These are phyloP conservation scores for Pogonomyrmex californicus DNA, from an alignment of 1,140 invertebrate species.

Conservation along the genomic window DNA sequence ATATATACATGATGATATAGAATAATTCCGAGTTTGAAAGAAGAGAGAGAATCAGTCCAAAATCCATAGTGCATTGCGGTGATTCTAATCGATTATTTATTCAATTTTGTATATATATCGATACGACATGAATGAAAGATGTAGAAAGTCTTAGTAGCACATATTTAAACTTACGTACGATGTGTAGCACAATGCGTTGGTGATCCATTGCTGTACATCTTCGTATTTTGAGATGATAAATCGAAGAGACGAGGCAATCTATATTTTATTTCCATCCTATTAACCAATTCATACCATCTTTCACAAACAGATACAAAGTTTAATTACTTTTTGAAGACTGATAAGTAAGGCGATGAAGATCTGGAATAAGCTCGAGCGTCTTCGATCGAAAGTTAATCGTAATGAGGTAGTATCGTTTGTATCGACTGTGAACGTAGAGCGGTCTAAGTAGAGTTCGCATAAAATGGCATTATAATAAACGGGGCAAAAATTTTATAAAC, in stretches of 20 bases:
- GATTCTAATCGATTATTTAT: slow-evolving; percentile 82
- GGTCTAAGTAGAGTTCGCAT: slow-evolving; percentile 72
- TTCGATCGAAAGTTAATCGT: slow-evolving; percentile 59
- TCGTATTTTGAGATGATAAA: slow-evolving; percentile 52
- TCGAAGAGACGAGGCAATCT: slow-evolving; percentile 53
- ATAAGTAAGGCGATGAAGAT: slow-evolving; percentile 75
- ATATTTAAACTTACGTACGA: slow-evolving; percentile 60
- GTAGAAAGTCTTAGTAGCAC: slow-evolving; percentile 78
- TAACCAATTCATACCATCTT: slow-evolving; percentile 61
- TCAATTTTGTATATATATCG: slow-evolving; percentile 83
- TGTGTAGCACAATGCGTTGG: slow-evolving; percentile 26
- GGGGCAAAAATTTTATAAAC: slow-evolving; percentile 74
- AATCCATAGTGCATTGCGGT: slow-evolving; percentile 71
- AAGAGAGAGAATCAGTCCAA: slow-evolving; percentile 58
- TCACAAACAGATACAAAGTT: slow-evolving; percentile 56
- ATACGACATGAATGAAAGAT: slow-evolving; percentile 68
- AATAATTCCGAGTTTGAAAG: slow-evolving; percentile 69
- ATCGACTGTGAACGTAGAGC: slow-evolving; percentile 62
- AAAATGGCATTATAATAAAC: slow-evolving; percentile 59
- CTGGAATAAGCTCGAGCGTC: slow-evolving; percentile 62
- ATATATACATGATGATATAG: slow-evolving; percentile 72
- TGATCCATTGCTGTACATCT: slow-evolving; percentile 64
- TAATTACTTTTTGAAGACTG: slow-evolving; percentile 81
- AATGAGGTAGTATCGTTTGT: slow-evolving; percentile 67
- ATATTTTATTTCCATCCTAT: slow-evolving; percentile 73